A percentile compares a stretch with the other conserved stretches of the same genome.
phyloP scores from a whole-genome alignment of 2,888 invertebrate genomes.

The Achlya flavicornis region DNA sequence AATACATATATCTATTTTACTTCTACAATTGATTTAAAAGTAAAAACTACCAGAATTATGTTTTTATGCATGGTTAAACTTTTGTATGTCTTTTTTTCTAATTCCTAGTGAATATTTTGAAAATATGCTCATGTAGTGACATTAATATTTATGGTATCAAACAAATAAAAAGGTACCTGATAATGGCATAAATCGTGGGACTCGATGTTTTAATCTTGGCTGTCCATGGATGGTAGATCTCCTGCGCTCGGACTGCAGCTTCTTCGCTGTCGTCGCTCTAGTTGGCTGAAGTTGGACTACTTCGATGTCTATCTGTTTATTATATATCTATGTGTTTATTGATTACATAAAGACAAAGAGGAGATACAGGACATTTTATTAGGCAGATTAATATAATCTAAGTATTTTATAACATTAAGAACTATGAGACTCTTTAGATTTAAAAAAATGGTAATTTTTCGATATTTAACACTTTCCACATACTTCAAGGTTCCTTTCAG shows the following conservation, averaged over 20 bases:
- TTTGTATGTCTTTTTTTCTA: not conserved
- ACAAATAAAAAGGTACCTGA: slow-evolving; percentile 44
- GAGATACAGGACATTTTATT: no score
- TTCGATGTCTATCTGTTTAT: slow-evolving; percentile 62
- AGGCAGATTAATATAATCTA: no score
- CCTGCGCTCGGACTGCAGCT: slow-evolving; percentile 45
- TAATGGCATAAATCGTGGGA: slow-evolving; percentile 61
- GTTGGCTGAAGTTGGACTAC: slow-evolving; percentile 22
- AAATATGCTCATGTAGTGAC: no score
- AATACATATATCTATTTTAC: not conserved
- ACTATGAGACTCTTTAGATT: no score
- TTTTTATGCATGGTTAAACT: no score
- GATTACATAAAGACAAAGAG: no score
- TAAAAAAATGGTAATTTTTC: no score
- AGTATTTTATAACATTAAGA: no score
- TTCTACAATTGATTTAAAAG: not conserved
- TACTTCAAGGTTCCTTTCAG: slow-evolving; percentile 82
- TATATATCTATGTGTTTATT: not conserved
- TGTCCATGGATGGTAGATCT: slow-evolving; percentile 50
- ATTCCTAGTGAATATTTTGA: no score
- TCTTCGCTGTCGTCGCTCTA: slow-evolving; percentile 35
- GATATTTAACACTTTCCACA: not conserved
- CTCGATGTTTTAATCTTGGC: slow-evolving; percentile 50
- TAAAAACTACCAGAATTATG: no score
- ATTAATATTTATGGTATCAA: no score